Base-by-base conservation (phyloP, 1,140 invertebrate genomes). In the Euwallacea similis region DNA sequence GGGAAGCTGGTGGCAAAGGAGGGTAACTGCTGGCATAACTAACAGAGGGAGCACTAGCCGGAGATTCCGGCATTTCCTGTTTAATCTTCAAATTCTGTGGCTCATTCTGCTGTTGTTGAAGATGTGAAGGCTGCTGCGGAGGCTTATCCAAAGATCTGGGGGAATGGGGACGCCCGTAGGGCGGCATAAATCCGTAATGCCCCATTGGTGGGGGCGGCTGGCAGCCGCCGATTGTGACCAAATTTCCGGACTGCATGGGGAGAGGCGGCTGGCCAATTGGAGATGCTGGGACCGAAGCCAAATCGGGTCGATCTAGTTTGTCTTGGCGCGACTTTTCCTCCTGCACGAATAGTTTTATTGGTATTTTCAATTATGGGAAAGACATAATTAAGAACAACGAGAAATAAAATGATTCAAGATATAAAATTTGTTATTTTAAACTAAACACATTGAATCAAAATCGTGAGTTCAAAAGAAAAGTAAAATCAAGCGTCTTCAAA, bases 31-130 rank as follows among this genome's bases (percentile, higher is more conserved):
- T 44, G 9, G 63, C 8, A 61, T 10, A 63, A 42, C 41, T 33
- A 8, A 64, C 41, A 8, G 58, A 43, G 7, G 69, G 71, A 6
- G 58, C 43, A 54, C 42, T 67, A 33, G 16, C 47, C 7, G 71
- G 70, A 21, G 55, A 44, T 11, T 88, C 86, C 54, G 84, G 82
- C 42, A 89, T 85, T 83, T 92, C 91, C 79, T 92, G 89, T 80
- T 93, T 93, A 16, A 92, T 91, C 79, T 93, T 92, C 58, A 91
- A 82, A 79, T 92, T 91, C 78, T 92, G 91, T 9, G 90, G 90
- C 79, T 91, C 84, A 79, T 87, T 80, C 66, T 72, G 15, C 44
- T 84, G 74, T 78, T 85, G 83, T 73, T 82, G 82, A 53, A 86
- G 83, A 54, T 84, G 85, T 33, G 21, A 4, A 72, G 86, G 86